phyloP scores from a whole-genome alignment of 1,140 invertebrate genomes.

The Geopemphigus sp. region DNA sequence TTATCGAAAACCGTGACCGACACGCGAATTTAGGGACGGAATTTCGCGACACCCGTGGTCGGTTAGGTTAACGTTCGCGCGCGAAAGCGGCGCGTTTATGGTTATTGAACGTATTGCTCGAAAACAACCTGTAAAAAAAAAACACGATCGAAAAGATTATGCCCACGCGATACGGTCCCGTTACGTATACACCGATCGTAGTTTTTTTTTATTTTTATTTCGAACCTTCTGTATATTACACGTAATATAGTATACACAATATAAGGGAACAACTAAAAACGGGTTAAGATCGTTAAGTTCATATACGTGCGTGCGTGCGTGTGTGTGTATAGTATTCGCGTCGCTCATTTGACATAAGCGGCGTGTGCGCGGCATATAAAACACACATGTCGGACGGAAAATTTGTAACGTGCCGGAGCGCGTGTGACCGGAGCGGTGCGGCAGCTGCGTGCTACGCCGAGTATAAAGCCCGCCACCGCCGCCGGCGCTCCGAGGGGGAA shows the following conservation, averaged over 20 bases:
- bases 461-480: conserved; percentile 1
- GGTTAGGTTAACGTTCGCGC: no score
- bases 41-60: no score
- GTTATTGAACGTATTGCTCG: not conserved
- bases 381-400: conserved; percentile 31
- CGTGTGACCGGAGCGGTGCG: conserved; percentile 15
- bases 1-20: no score
- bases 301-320: not conserved
- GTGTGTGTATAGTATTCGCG: no score
- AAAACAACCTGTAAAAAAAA: not conserved
- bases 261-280: conserved; percentile 19
- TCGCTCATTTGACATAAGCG: conserved; percentile 15
- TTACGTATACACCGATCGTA: no score
- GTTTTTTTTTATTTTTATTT: no score
- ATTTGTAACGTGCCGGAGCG: conserved; percentile 29
- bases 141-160: not conserved
- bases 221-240: not conserved
- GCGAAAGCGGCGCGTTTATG: not conserved
- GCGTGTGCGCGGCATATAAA: conserved; percentile 32
- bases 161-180: no score
- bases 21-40: no score
- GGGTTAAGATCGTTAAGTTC: conserved; percentile 31
- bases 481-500: not conserved
- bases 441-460: conserved; percentile 8
- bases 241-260: no score